These are phyloP conservation scores for Yponomeuta plumbellus DNA, from an alignment of 2,888 invertebrate genomes.

Conservation along the genomic window DNA sequence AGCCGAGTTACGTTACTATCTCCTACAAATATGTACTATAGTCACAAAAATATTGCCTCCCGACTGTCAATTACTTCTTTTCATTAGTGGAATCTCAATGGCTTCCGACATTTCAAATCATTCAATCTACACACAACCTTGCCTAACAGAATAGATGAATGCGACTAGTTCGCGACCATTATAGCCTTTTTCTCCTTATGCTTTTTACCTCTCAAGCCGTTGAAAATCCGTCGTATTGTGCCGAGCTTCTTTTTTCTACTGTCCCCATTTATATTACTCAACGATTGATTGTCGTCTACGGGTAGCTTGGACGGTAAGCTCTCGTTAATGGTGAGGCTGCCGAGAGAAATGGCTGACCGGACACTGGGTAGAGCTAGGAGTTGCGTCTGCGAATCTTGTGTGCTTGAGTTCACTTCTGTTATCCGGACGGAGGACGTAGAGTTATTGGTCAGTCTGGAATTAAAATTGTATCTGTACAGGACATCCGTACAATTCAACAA, in stretches of 20 bases:
- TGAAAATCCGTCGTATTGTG: neutral
- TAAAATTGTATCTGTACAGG: neutral
- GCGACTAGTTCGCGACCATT: neutral
- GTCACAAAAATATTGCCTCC: neutral
- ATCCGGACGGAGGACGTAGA: constrained; percentile 31
- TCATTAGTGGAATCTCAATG: neutral
- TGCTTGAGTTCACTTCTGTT: constrained; percentile 27
- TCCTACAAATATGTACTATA: too few species aligned
- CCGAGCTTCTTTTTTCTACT: constrained; percentile 22
- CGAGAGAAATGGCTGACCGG: constrained; percentile 29
- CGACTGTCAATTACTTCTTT: neutral
- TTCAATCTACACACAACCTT: neutral
- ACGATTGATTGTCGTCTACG: constrained; percentile 32
- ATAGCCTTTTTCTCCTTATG: constrained; percentile 5
- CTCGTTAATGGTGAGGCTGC: constrained; percentile 25
- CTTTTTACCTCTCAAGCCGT: constrained; percentile 13
- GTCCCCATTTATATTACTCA: constrained; percentile 31
- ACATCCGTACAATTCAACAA: too few species aligned
- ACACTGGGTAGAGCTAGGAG: constrained; percentile 27
- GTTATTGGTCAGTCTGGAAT: neutral
- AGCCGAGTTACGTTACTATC: too few species aligned
- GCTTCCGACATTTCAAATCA: neutral
- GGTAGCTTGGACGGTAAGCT: constrained; percentile 20
- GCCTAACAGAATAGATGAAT: neutral
- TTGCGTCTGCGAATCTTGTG: constrained; percentile 22